A percentile compares a stretch with the other conserved stretches of the same genome.
These are phyloP conservation scores for Actinia equina DNA, from an alignment of 64 coral and sea anemone genomes.

Conservation along the genomic window DNA sequence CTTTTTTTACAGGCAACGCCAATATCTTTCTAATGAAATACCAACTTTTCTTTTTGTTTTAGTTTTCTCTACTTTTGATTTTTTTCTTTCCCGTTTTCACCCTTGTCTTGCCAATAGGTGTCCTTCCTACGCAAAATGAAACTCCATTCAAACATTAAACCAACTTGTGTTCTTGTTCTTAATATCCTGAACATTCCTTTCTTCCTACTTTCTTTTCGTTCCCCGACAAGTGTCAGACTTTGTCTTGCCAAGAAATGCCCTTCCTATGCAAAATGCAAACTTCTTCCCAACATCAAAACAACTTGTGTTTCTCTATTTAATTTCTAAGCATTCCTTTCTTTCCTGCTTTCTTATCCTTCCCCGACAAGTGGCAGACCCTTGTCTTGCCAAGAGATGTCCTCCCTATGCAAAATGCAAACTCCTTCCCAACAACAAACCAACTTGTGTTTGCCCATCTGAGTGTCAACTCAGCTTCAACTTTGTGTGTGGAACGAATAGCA, in stretches of 20 bases:
- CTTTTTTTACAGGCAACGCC: no score
- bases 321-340: not conserved
- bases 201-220: not conserved
- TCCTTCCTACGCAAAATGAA: not conserved
- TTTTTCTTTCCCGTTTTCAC: no score
- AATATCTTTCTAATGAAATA: no score
- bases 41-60: no score
- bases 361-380: constrained; percentile 47
- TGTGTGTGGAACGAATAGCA: constrained; percentile 74
- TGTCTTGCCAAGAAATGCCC: constrained; percentile 71
- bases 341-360: not conserved
- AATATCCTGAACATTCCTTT: not conserved
- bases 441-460: constrained; percentile 60
- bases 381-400: constrained; percentile 60
- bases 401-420: constrained; percentile 58
- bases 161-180: not conserved
- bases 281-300: constrained; percentile 42
- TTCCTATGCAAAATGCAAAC: constrained; percentile 55
- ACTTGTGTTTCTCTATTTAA: constrained; percentile 45
- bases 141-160: no score
- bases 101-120: constrained; percentile 32
- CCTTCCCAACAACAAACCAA: constrained; percentile 45
- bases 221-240: constrained; percentile 28
- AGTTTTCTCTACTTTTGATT: constrained; percentile 28
- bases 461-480: constrained; percentile 16